Conservation (phyloP, 2,113 vertebrate species). For the Xenopus laevis region DNA sequence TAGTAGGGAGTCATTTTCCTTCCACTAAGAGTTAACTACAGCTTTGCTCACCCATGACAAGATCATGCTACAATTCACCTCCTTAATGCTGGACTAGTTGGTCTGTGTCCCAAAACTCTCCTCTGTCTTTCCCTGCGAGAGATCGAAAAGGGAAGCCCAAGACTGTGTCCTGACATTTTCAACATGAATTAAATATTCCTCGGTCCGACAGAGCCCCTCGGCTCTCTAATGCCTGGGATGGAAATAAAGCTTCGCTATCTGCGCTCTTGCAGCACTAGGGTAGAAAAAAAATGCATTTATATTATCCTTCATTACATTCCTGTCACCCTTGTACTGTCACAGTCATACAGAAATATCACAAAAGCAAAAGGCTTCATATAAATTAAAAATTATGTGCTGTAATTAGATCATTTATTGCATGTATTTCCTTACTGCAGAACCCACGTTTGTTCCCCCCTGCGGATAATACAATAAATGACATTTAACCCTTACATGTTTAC, state of each 20-base stretch:
- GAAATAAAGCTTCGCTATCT: conserved; percentile 12
- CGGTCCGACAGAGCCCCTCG: conserved; percentile 30
- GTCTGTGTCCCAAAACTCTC: conserved; percentile 1
- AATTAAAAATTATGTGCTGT: no score
- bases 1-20: not conserved
- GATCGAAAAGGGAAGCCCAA: conserved; percentile 4
- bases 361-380: no score
- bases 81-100: not conserved
- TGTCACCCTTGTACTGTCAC: not conserved
- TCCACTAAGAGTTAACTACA: not conserved
- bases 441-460: no score
- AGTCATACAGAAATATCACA: not conserved
- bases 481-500: not conserved
- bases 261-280: not conserved
- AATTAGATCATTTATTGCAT: no score
- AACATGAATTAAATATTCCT: conserved; percentile 34
- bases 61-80: not conserved
- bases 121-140: conserved; percentile 6
- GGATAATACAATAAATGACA: no score
- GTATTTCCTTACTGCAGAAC: no score
- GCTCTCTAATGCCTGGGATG: conserved; percentile 12
- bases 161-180: conserved; percentile 34
- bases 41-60: not conserved
- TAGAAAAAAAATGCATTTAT: not conserved
- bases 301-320: not conserved